Evolutionary conservation across 35 echinoderm and acorn worm species (phyloP).

Genomic region (Acanthaster planci): DNA sequence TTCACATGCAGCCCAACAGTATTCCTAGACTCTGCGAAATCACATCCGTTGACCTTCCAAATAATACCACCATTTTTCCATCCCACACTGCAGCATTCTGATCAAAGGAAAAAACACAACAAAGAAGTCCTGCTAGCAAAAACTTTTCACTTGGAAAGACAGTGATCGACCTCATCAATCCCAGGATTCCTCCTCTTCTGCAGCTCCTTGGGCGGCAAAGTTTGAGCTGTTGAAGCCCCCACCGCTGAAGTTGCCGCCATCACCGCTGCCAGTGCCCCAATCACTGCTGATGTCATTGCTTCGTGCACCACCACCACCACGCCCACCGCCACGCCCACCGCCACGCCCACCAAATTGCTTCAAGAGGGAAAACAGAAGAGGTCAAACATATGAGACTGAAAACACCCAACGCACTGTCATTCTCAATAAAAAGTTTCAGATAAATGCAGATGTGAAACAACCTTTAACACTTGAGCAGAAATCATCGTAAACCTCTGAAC

Average conservation of each 20-base stretch:
- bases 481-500: too few species aligned
- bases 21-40: too few species aligned
- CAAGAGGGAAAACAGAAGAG: not conserved
- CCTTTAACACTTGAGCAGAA: too few species aligned
- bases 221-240: not conserved
- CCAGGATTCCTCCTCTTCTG: slow-evolving; percentile 13
- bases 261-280: not conserved
- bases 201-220: not conserved
- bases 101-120: too few species aligned
- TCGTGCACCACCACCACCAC: slow-evolving; percentile 35
- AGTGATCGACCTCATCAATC: not conserved
- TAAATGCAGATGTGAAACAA: too few species aligned
- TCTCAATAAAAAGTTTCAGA: too few species aligned
- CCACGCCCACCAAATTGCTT: slow-evolving; percentile 39
- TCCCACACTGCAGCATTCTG: too few species aligned
- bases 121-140: too few species aligned
- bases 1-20: too few species aligned
- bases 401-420: too few species aligned
- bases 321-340: slow-evolving; percentile 40
- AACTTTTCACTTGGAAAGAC: not conserved
- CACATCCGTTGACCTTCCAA: too few species aligned
- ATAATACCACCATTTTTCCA: too few species aligned
- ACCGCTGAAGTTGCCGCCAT: not conserved
- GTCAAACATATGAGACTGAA: not conserved
- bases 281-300: not conserved